Conservation (phyloP, 2,113 vertebrate genomes). For the Gopherus flavomarginatus region DNA sequence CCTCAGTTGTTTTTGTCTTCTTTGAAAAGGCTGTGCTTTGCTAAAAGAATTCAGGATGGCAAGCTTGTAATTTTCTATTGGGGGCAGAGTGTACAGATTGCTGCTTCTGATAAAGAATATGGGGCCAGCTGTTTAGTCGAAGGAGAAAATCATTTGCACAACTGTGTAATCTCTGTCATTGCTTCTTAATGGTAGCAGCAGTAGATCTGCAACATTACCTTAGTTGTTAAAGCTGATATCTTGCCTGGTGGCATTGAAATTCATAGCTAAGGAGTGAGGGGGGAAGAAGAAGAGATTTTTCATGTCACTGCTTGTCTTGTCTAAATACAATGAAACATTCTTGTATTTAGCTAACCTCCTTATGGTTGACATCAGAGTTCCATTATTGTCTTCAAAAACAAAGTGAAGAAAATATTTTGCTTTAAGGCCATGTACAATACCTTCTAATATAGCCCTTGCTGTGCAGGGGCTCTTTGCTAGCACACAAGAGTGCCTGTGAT, state of each 20-base stretch:
- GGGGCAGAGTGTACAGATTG: background rate
- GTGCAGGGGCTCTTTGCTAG: background rate
- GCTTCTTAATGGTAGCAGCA: background rate
- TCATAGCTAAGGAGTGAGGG: background rate
- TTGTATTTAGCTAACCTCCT: background rate
- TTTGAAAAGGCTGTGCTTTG: fast-evolving
- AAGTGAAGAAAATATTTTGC: slow-evolving; percentile 8
- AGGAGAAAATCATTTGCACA: background rate
- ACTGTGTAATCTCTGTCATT: fast-evolving
- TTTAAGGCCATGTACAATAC: background rate
- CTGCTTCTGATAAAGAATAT: background rate
- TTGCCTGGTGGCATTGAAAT: background rate
- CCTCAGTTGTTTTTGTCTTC: background rate
- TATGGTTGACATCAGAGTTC: background rate
- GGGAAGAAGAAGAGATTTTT: background rate
- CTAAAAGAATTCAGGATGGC: background rate
- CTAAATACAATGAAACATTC: background rate
- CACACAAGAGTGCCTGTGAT: background rate
- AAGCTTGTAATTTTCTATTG: background rate
- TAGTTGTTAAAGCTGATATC: background rate
- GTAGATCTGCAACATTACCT: background rate
- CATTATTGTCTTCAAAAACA: background rate
- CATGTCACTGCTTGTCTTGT: background rate
- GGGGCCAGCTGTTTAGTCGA: background rate
- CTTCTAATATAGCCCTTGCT: background rate